Conservation (phyloP, 2,113 vertebrate species). For the Lagopus leucura region DNA sequence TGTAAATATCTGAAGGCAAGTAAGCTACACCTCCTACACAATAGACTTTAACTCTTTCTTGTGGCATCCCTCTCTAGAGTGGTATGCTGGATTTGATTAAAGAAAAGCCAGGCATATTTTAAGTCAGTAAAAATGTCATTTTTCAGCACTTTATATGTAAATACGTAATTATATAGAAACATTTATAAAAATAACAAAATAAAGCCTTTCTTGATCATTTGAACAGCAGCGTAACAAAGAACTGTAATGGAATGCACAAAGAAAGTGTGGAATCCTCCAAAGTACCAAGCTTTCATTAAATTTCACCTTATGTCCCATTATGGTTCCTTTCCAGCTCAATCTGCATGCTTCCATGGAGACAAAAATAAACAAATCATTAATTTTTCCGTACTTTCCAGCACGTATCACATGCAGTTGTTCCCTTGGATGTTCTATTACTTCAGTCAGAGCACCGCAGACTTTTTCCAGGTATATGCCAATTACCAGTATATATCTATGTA, state of each 20-base stretch:
- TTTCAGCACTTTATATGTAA: background rate
- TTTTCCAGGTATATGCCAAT: background rate
- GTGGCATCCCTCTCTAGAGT: background rate
- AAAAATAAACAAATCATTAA: background rate
- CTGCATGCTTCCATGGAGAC: background rate
- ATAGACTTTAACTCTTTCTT: background rate
- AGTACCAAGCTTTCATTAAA: background rate
- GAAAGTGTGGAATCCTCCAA: background rate
- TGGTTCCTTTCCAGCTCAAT: background rate
- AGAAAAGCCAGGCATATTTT: background rate
- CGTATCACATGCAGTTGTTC: background rate
- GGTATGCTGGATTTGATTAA: background rate
- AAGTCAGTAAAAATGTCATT: rapidly evolving
- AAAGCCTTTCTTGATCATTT: background rate
- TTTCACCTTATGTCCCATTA: background rate
- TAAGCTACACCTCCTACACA: background rate
- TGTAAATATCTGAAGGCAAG: background rate
- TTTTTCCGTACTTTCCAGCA: background rate
- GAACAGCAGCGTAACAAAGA: background rate
- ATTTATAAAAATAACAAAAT: background rate
- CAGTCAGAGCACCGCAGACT: background rate
- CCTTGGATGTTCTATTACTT: background rate
- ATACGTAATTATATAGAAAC: background rate
- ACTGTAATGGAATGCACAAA: background rate
- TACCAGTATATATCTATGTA: rapidly evolving